phyloP scores from a whole-genome alignment of 2,113 vertebrate genomes.

The Hucho hucho region DNA sequence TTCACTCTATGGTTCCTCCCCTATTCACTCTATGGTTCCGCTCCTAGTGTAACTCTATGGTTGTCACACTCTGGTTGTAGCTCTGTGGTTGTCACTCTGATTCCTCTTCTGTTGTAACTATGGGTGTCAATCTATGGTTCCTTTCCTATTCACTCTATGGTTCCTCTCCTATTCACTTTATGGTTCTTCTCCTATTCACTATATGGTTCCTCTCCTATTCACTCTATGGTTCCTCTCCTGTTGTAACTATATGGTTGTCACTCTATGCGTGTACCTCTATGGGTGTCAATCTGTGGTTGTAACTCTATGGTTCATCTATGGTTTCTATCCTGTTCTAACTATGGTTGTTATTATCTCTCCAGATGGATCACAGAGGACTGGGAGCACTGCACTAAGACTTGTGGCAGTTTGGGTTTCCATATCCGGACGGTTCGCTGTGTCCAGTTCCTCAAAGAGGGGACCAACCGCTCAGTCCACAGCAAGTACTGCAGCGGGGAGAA shows the following conservation, averaged over 20 bases:
- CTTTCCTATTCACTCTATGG: background rate
- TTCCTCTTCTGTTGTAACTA: background rate
- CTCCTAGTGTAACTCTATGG: no score
- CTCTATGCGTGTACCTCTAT: no score
- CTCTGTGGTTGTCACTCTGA: background rate
- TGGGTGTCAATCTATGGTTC: background rate
- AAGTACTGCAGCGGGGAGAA: constrained; percentile 87
- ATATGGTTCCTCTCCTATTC: no score
- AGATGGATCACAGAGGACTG: constrained; percentile 93
- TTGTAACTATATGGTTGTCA: background rate
- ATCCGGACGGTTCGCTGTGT: constrained; percentile 89
- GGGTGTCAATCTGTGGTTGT: no score
- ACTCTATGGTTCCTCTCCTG: background rate
- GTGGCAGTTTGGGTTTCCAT: constrained; percentile 88
- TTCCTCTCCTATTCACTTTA: no score
- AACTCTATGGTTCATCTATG: no score
- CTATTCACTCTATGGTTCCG: no score
- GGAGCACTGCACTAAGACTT: constrained; percentile 95
- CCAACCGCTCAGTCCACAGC: constrained; percentile 88
- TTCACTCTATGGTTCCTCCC: no score
- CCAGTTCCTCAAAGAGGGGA: constrained; percentile 79
- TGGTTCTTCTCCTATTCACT: no score
- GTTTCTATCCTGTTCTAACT: no score
- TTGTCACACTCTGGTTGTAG: no score
- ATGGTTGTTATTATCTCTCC: background rate